A percentile compares a stretch with the other conserved stretches of the same genome.
These are phyloP conservation scores for Trachops cirrhosus DNA, from an alignment of 2,797 vertebrate species.

Conservation along the genomic window DNA sequence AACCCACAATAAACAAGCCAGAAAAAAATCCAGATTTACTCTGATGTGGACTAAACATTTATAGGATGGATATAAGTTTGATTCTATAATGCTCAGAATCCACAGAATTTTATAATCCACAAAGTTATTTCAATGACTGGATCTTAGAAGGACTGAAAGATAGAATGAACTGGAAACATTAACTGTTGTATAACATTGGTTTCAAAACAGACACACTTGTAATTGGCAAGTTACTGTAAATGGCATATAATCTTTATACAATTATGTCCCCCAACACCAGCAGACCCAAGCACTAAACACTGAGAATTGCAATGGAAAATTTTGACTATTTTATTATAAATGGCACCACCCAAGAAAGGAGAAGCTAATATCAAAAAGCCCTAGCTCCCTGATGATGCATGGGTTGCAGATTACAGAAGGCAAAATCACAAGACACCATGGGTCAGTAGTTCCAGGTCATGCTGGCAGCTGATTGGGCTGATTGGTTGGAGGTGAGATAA, in stretches of 20 bases:
- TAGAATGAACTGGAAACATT: slow-evolving; percentile 63
- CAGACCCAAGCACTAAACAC: too few relatives aligned
- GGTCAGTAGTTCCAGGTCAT: not conserved
- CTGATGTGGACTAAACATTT: not conserved
- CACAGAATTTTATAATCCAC: not conserved
- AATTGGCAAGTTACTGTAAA: not conserved
- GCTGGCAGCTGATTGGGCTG: not conserved
- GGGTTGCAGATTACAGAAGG: not conserved
- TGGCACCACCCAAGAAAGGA: not conserved
- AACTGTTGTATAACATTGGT: slow-evolving; percentile 45
- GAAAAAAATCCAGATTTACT: not conserved
- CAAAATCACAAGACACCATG: not conserved
- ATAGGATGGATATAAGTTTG: not conserved
- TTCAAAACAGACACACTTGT: slow-evolving; percentile 72
- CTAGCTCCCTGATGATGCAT: not conserved
- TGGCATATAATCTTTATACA: too few relatives aligned
- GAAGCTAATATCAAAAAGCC: not conserved
- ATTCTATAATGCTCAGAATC: not conserved
- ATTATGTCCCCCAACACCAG: too few relatives aligned
- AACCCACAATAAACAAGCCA: not conserved
- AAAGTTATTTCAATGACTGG: slow-evolving; percentile 31
- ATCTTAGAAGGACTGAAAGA: slow-evolving; percentile 39
- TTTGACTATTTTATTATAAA: not conserved
- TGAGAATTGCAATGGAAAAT: too few relatives aligned
- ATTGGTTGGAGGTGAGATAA: not conserved